Base-by-base conservation (phyloP, 1,140 invertebrate genomes). In the Drosophila sturtevanti region DNA sequence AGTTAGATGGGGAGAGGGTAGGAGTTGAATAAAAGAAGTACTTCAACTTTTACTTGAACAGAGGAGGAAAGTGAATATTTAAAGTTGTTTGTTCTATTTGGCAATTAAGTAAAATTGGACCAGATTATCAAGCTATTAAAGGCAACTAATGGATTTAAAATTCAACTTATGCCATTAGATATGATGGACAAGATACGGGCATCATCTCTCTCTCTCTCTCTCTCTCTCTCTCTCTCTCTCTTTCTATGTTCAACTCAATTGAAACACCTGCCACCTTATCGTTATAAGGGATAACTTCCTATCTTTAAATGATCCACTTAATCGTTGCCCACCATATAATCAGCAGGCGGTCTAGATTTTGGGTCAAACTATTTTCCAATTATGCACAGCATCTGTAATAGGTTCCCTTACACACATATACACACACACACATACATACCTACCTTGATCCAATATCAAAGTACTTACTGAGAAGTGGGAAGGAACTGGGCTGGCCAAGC, bases 341-440 rank as follows among this genome's bases (percentile, higher is more conserved):
- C 38, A 10, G 37, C 66, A 64, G 35, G 48, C 62, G 34, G 58
- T 38, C 69, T 31, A 63, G 64, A 72, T 63, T 56, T 63, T 56
- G 16, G 61, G 61, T 48, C 61, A 72, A 76, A 79, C 82, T 87
- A 82, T 87, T 87, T 75, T 54, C 67, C 76, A 86, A 86, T 87
- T 86, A 86, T 86, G 79, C 82, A 79, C 79, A 87, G 79, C 75
- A 67, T 66, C 70, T 59, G 68, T 65, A 52, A 60, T 60, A 66
- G 51, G 72, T 52, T 22, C 38, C 24, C 51, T n/a, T 10, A 22
- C 21, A n/a, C n/a, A n/a, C n/a, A n/a, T n/a, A n/a, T 27, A 10
- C 51, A 10, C n/a, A n/a, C 22, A 22, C 52, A 62, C 67, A 56
- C 31, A n/a, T 38, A 27, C 63, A 51, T 34, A 38, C 16, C 51